Evolutionary conservation across 2,888 invertebrate species (phyloP), one percentile per base, ranked within the genome.

Genomic region (Gasteruption jaculator): DNA sequence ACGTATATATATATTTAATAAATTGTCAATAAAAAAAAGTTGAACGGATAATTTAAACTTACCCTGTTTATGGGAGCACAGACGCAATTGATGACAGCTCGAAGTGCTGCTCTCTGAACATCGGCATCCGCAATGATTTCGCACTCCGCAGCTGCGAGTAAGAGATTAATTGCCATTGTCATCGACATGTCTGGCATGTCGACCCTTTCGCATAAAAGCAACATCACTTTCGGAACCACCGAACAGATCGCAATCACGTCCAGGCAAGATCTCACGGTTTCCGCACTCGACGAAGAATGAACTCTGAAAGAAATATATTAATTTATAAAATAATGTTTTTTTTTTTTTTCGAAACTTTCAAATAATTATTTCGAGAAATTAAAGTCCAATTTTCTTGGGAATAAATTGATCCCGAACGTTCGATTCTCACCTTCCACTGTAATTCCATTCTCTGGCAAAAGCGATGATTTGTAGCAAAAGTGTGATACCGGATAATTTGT

Each of bases 231-330:
- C 4, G 94, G 93, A 62, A 91, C 83, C 12, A 94, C 86, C 45
- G 91, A 87, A 63, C 93, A 93, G 26, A 95, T 87, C 0, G 89
- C 86, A 27, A 97, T 76, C 24, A 91, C 91, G 69, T 96, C 95
- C 44, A 91, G 70, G 3, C 88, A 87, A 37, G 85, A 84, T 25
- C 85, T 76, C 3, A 90, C 84, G 1, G 89, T 89, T 70, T 92
- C 91, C 4, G 85, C 83, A 52, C 85, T 83, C 49, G 58, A 73
- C 56, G 62, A 56, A 35, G 67, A 55, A 44, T 65, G 63, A 22
- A 63, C 58, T 25, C 60, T 60, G 40, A 36, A 45, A 43, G 26
- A 42, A 43, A 3, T 32, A 36, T 29, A 41, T 10, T 6, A 31
- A 40, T 27, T 38, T 34, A 21, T n/a, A 22, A 26, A 48, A 37